A percentile compares a stretch with the other conserved stretches of the same genome.
Evolutionary conservation across 2,797 vertebrate genomes (phyloP).

Genomic region (Xerus rutilus): DNA sequence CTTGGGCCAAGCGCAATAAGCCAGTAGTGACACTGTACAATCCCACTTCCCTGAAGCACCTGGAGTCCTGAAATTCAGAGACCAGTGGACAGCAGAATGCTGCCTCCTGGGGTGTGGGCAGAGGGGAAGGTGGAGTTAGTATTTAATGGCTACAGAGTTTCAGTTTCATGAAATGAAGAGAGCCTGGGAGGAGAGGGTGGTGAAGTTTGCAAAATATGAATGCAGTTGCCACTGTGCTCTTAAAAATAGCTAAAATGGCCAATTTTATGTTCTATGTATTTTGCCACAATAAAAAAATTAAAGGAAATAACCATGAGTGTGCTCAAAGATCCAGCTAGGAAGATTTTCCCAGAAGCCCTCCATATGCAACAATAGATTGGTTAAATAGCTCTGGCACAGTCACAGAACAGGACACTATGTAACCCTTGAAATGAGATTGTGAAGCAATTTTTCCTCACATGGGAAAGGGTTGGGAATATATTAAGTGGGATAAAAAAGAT

Average conservation of each 20-base stretch:
- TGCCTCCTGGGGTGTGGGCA: too few relatives aligned
- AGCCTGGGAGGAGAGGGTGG: too few relatives aligned
- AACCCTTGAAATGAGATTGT: neutral
- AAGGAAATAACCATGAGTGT: neutral
- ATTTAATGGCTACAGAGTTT: too few relatives aligned
- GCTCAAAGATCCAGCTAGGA: rapidly evolving
- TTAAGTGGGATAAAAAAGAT: rapidly evolving
- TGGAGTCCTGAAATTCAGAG: too few relatives aligned
- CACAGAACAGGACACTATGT: neutral
- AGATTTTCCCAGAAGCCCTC: rapidly evolving
- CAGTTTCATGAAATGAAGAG: neutral
- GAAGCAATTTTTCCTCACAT: neutral
- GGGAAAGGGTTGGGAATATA: too few relatives aligned
- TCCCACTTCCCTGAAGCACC: neutral
- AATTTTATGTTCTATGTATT: neutral
- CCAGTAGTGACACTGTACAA: too few relatives aligned
- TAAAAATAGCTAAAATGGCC: neutral
- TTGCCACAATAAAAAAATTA: neutral
- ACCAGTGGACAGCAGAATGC: neutral
- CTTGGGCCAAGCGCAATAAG: too few relatives aligned
- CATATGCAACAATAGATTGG: rapidly evolving
- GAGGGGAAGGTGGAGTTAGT: rapidly evolving
- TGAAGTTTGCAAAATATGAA: too few relatives aligned
- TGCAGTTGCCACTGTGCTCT: neutral
- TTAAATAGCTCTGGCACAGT: rapidly evolving